phyloP scores from a whole-genome alignment of 2,113 vertebrate species.

The Ibidorhyncha struthersii region DNA sequence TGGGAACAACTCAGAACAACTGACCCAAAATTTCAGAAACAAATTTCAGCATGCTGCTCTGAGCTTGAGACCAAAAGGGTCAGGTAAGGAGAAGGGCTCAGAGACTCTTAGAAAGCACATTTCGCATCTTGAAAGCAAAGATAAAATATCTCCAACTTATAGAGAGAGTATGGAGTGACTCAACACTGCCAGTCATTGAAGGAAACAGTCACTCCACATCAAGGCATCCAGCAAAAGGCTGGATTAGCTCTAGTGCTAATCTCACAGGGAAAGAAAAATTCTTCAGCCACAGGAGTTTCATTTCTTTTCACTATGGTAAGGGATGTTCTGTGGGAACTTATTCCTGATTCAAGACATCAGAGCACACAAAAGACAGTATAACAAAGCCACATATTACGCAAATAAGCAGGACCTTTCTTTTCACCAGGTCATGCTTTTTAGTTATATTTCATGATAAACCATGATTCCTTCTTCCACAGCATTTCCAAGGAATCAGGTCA shows the following conservation, averaged over 20 bases:
- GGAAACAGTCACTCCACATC: not conserved
- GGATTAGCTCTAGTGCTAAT: not conserved
- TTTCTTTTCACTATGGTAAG: not conserved
- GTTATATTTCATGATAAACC: not conserved
- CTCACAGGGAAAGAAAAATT: not conserved
- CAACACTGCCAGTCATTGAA: not conserved
- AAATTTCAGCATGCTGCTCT: not conserved
- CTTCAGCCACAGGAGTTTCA: not conserved
- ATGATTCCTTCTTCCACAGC: not conserved
- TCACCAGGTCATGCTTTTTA: not conserved
- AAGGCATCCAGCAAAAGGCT: not conserved
- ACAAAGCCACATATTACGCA: not conserved
- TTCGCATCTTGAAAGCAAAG: not conserved
- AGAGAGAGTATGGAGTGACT: not conserved
- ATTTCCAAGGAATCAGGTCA: not conserved
- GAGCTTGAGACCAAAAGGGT: not conserved
- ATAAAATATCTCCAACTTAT: not conserved
- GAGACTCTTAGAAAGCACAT: not conserved
- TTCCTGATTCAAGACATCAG: not conserved
- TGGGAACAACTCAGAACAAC: not conserved
- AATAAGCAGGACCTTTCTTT: not conserved
- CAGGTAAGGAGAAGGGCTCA: not conserved
- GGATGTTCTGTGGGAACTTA: not conserved
- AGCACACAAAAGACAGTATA: not conserved
- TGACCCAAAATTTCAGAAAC: not conserved